phyloP scores from a whole-genome alignment of 2,888 invertebrate species.

The Nomada ruficornis region DNA sequence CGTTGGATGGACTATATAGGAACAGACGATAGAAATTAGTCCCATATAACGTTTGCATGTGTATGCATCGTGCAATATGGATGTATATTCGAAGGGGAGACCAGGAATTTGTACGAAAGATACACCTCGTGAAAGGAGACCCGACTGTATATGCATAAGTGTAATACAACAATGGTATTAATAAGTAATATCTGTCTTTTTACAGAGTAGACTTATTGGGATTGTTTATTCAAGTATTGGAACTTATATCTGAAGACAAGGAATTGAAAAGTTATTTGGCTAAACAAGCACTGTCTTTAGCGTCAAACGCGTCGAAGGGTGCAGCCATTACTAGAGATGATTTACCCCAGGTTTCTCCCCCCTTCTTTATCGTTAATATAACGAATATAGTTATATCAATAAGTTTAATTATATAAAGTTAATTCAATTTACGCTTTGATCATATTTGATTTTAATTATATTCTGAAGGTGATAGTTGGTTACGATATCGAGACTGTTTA shows the following conservation, averaged over 20 bases:
- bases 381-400: neutral
- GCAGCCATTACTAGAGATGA: constrained; percentile 88
- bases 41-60: no score
- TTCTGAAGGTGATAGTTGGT: neutral
- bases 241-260: constrained; percentile 87
- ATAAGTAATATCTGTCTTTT: constrained; percentile 48
- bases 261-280: constrained; percentile 85
- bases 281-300: constrained; percentile 85
- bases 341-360: constrained; percentile 86
- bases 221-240: constrained; percentile 86
- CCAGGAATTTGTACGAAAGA: no score
- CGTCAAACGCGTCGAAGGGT: constrained; percentile 85
- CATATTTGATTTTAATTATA: constrained; percentile 31
- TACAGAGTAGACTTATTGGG: constrained; percentile 88
- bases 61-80: no score
- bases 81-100: no score
- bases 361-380: constrained; percentile 10
- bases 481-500: no score
- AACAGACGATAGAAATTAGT: no score
- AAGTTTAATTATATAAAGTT: no score
- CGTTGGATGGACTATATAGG: no score
- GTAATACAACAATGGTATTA: constrained; percentile 14
- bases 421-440: no score
- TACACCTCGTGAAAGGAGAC: no score
- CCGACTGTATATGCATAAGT: no score